Evolutionary conservation across 2,113 vertebrate species (phyloP), one percentile per base, ranked within the genome.

Genomic region (Catharus fuscescens): DNA sequence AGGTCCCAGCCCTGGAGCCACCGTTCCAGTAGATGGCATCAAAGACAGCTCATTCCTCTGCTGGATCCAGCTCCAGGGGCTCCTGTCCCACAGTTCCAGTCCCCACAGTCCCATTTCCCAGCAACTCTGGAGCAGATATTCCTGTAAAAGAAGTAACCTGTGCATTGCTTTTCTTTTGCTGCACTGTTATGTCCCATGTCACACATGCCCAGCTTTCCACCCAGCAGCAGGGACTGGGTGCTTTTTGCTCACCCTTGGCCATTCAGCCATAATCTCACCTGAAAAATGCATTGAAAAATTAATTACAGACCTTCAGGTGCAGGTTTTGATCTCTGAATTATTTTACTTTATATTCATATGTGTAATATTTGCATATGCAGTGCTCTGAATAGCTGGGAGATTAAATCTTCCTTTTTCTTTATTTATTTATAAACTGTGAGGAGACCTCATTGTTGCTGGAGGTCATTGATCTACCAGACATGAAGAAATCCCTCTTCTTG

Each of bases 21-120:
- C 79, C 87, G 34, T 90, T 78, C 96, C 97, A 91, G 96, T 73
- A 97, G 97, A 88, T 97, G 96, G 97, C 97, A 97, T 94, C 92
- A 91, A 92, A 95, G 80, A 91, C 96, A 96, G 80, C 8, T 3
- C 56, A 2, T 96, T 91, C 88, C 54, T 88, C 69, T 69, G 66
- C 67, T 11, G 4, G 8, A 44, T 56, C 10, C 0, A 0, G 70
- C 61, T 81, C 61, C 79, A 25, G 42, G 79, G 48, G 48, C 48
- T 69, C 50, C 29, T 40, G 90, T 50, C 47, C 73, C 28, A 5
- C n/a, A 80, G 31, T 67, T 79, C 64, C 78, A 26, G 34, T 90
- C 50, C 44, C 42, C 25, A 5, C 48, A 80, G 34, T 60, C 81
- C 59, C 62, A 50, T 81, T 84, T 90, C 44, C 74, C 57, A 77